Percentiles rank a stretch among this genome's conserved stretches.
Conservation (phyloP, 2,888 invertebrate species). For the Rapana venosa region DNA sequence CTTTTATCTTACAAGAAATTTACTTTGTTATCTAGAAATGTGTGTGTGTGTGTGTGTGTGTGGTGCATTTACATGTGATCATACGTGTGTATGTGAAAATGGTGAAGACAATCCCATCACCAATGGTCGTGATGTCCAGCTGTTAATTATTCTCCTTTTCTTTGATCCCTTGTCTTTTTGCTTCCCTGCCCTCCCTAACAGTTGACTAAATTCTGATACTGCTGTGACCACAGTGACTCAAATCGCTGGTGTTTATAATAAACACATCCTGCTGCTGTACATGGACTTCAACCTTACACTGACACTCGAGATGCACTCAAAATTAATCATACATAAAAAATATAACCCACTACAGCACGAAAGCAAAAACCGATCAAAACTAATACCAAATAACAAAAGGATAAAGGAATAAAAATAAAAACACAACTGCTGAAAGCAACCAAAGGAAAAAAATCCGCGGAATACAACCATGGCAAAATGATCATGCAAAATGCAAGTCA, state of each 20-base stretch:
- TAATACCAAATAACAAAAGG: neutral
- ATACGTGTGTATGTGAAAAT: too few relatives aligned
- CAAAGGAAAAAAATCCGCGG: neutral
- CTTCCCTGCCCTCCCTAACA: too few relatives aligned
- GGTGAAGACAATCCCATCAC: too few relatives aligned
- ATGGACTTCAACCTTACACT: neutral
- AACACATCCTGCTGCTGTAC: neutral
- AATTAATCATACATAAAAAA: neutral
- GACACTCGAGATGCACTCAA: neutral
- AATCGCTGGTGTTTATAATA: neutral
- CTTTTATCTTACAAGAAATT: too few relatives aligned
- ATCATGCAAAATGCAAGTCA: constrained; percentile 9
- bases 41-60: too few relatives aligned
- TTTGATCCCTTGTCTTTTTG: too few relatives aligned
- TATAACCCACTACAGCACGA: neutral
- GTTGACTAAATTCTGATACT: neutral
- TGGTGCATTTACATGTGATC: too few relatives aligned
- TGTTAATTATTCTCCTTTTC: too few relatives aligned
- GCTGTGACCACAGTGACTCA: neutral
- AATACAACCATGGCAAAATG: neutral
- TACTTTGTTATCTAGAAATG: too few relatives aligned
- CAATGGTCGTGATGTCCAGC: too few relatives aligned
- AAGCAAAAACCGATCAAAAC: neutral
- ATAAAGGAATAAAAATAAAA: neutral
- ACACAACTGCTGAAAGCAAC: neutral